A percentile compares a stretch with the other conserved stretches of the same genome.
Evolutionary conservation across 2,888 invertebrate species (phyloP).

Genomic region (Caenorhabditis macrosperma): DNA sequence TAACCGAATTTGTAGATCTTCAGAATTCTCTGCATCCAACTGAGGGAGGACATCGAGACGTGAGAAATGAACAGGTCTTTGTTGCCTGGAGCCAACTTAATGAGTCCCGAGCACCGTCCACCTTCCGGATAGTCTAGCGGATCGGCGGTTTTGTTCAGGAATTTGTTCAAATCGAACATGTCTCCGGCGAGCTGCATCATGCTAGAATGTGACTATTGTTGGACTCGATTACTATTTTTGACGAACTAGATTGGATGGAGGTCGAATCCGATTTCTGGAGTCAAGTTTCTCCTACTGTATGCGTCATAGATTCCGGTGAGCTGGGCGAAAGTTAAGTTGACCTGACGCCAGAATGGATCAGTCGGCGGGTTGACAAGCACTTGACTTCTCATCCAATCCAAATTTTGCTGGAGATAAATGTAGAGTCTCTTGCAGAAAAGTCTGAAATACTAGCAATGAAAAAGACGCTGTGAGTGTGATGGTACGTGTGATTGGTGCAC

Average conservation of each 20-base stretch:
- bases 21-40: slow-evolving; percentile 78
- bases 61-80: slow-evolving; percentile 76
- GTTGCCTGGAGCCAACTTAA: slow-evolving; percentile 76
- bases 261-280: slow-evolving; percentile 74
- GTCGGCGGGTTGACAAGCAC: slow-evolving; percentile 61
- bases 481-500: slow-evolving; percentile 70
- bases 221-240: not conserved
- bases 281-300: slow-evolving; percentile 69
- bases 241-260: slow-evolving; percentile 72
- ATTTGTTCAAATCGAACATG: slow-evolving; percentile 77
- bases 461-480: not conserved
- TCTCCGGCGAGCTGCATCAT: slow-evolving; percentile 79
- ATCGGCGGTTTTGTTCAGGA: slow-evolving; percentile 75
- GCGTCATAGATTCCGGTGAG: slow-evolving; percentile 77
- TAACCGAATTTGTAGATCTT: slow-evolving; percentile 85
- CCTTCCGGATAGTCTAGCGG: slow-evolving; percentile 72
- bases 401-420: slow-evolving; percentile 70
- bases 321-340: slow-evolving; percentile 78
- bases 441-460: slow-evolving; percentile 8
- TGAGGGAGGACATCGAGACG: slow-evolving; percentile 77
- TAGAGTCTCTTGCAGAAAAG: slow-evolving; percentile 73
- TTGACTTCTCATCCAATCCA: slow-evolving; percentile 76
- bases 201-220: slow-evolving; percentile 49
- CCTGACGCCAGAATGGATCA: slow-evolving; percentile 73
- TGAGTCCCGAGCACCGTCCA: slow-evolving; percentile 76